Evolutionary conservation across 2,113 vertebrate genomes (phyloP), one percentile per base, ranked within the genome.

Genomic region (Galbula dea): DNA sequence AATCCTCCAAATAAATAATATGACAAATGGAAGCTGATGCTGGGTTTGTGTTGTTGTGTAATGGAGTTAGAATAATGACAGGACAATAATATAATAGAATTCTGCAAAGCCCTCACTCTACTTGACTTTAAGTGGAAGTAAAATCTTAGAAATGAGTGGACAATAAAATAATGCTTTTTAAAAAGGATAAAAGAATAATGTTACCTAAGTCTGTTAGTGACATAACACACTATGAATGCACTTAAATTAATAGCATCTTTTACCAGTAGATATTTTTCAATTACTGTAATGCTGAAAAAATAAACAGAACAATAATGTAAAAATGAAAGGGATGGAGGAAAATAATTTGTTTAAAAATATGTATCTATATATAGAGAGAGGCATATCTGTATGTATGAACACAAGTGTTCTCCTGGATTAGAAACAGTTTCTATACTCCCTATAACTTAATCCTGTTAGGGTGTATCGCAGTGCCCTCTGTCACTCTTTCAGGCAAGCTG

Each of bases 231-330:
- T 93, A 88, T 86, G 91, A 97, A 98, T 95, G 96, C 94, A 96
- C 96, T 98, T 96, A 97, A 94, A 96, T 96, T 97, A 97, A 98
- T 97, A 97, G 88, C 95, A 95, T 96, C 92, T 97, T 97, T 97
- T 96, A 96, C 94, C 88, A 96, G 94, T 85, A 96, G 88, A 93
- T 96, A 96, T 88, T 96, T 97, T 97, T 97, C 96, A 97, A 96
- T 97, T 97, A 96, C 89, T 83, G 67, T 96, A 96, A 96, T 97
- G 95, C 65, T 95, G 78, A 96, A 96, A 94, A 96, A 96, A 96
- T 95, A 96, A 97, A 95, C 86, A 94, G 86, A 87, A 49, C 45
- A 90, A 41, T 94, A 84, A 96, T 85, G 82, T 58, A 65, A 89
- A 97, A 97, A 91, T 91, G 57, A 83, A 94, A 96, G 49, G 34